Base-by-base conservation (phyloP, 2,888 invertebrate species). In the Tenthredo mesomela region DNA sequence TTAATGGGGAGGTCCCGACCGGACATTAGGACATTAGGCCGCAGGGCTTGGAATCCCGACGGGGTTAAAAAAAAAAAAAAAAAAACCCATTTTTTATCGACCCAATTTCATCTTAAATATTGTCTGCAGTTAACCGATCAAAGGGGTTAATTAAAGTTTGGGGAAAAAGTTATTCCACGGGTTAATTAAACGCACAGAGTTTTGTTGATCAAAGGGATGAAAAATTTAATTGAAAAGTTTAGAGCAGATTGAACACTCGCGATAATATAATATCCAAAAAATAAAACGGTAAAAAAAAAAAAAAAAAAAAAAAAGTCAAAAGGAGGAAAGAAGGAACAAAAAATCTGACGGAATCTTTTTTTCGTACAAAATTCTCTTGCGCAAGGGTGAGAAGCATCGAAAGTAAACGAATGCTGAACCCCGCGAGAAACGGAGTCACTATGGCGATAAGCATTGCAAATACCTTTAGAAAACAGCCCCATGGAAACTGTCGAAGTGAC, bases 401-500 rank as follows among this genome's bases (percentile, higher is more conserved):
- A 40, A 18, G 10, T 70, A 29, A 29, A 70, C 70, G 70, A 37
- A 29, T 9, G 37, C n/a, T 37, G 33, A 37, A 70, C n/a, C 37
- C 15, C 37, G 5, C 37, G 7, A 25, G 33, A 70, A 33, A 29
- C 70, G 12, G 37, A 70, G 40, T 29, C n/a, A 33, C 75, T 47
- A n/a, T 29, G 80, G 40, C 12, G 50, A 80, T 61, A 21, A 80
- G 29, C 58, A 61, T 80, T 61, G 58, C 61, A 61, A 80, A 37
- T 80, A 80, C 61, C 37, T 61, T 80, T 33, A 7, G 25, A 40
- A 21, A 7, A 40, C 40, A 21, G 3, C n/a, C 85, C 82, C 78
- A 87, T 77, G 86, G 86, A 87, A 87, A 88, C 85, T 85, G 87
- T 88, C 85, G 85, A 86, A 85, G 85, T 75, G 84, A 70, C 85